phyloP scores from a whole-genome alignment of 1,140 invertebrate genomes.

The Manduca sexta region DNA sequence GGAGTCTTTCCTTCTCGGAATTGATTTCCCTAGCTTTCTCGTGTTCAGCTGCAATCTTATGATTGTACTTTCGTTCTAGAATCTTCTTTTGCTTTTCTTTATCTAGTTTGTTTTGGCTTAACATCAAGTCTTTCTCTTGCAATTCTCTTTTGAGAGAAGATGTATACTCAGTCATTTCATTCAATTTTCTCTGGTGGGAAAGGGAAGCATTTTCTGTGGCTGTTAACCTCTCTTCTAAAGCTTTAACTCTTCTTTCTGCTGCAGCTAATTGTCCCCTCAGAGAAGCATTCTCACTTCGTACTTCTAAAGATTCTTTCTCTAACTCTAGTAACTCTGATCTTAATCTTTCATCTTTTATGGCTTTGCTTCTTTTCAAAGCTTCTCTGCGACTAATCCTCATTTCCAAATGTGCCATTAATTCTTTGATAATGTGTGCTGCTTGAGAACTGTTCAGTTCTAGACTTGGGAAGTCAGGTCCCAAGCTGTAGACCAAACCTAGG shows the following conservation, averaged over 20 bases:
- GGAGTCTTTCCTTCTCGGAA: slow-evolving; percentile 78
- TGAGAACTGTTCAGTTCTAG: slow-evolving; percentile 78
- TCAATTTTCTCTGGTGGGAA: slow-evolving; percentile 69
- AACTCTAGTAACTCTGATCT: slow-evolving; percentile 77
- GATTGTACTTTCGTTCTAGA: slow-evolving; percentile 77
- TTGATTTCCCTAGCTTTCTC: slow-evolving; percentile 81
- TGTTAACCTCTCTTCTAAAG: slow-evolving; percentile 74
- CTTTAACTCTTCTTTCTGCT: slow-evolving; percentile 72
- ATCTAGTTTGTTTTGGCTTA: slow-evolving; percentile 83
- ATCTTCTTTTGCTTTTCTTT: slow-evolving; percentile 81
- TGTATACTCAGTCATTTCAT: slow-evolving; percentile 66
- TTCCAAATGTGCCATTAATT: slow-evolving; percentile 80
- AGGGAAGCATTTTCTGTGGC: slow-evolving; percentile 73
- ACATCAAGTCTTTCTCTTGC: slow-evolving; percentile 79
- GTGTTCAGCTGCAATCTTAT: slow-evolving; percentile 80
- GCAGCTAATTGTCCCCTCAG: slow-evolving; percentile 77
- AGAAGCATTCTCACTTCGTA: slow-evolving; percentile 78
- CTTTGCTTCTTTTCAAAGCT: slow-evolving; percentile 68
- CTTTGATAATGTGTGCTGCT: slow-evolving; percentile 77
- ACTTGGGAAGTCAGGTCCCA: slow-evolving; percentile 80
- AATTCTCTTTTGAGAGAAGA: slow-evolving; percentile 61
- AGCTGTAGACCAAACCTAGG: slow-evolving; percentile 78
- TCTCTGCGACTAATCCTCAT: slow-evolving; percentile 79
- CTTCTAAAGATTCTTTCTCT: slow-evolving; percentile 78
- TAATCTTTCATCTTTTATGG: slow-evolving; percentile 76